Base-by-base conservation (phyloP, 2,113 vertebrate genomes). In the Salvelinus namaycush region DNA sequence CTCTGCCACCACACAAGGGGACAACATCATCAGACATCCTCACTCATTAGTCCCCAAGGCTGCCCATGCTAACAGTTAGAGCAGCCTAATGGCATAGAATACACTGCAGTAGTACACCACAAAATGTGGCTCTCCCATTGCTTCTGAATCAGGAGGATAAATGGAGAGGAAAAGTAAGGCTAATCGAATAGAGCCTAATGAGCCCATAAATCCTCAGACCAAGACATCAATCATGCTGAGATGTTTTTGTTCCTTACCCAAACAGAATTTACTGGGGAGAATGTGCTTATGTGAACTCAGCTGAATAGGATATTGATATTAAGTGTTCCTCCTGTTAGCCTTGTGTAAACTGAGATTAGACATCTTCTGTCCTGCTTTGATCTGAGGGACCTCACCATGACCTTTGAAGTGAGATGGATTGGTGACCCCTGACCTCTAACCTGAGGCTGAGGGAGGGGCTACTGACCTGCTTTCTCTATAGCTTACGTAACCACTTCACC, bases 341-440 rank as follows among this genome's bases (percentile, higher is more conserved):
- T 18, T 27, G 16, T 26, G 31, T 73, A 24, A 73, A 27, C 71
- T 83, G 34, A 70, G 20, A 14, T 59, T 5, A 67, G 4, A 27
- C 24, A 70, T 78, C 72, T 27, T 22, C 70, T 29, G 26, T 31
- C 22, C 48, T 29, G 3, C 57, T 59, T 20, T 72, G 16, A 49
- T 71, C 26, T 73, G 67, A 68, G 31, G 20, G 77, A 64, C 4
- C 62, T 48, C 2, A 0, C 48, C 68, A 68, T 79, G 60, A 81
- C 78, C 71, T 79, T 83, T 89, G 80, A 83, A 77, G 59, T 81
- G 26, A 67, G 1, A 68, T 27, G 59, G 68, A n/a, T 68, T 71
- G 54, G 69, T 65, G 77, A 82, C 68, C n/a, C 20, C 5, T 70
- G 44, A 22, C 60, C 77, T 83, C 1, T n/a, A 29, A 69, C 39